These are phyloP conservation scores for Nymphicus hollandicus DNA, from an alignment of 2,113 vertebrate genomes.

Conservation along the genomic window DNA sequence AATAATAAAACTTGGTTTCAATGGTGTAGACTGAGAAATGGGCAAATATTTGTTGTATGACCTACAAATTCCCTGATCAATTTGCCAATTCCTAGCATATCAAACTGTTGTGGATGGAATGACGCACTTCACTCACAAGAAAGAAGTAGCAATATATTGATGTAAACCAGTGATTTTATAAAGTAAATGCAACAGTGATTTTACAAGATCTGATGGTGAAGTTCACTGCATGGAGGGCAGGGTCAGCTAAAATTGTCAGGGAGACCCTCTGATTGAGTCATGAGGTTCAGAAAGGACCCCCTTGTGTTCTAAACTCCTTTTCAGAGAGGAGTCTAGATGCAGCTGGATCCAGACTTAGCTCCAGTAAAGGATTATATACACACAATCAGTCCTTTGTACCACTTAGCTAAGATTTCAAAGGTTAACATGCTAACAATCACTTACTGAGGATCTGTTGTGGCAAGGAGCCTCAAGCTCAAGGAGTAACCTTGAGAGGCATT, in stretches of 20 bases:
- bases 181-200: neutral
- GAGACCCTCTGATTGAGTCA: neutral
- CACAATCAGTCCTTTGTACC: neutral
- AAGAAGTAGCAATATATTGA: neutral
- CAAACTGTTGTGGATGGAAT: neutral
- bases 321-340: neutral
- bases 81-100: neutral
- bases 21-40: neutral
- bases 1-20: neutral
- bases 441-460: neutral
- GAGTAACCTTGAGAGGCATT: neutral
- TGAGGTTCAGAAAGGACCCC: neutral
- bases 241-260: neutral
- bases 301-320: neutral
- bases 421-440: neutral
- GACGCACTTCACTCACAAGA: neutral
- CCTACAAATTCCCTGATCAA: neutral
- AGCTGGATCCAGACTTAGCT: neutral
- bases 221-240: neutral
- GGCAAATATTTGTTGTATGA: neutral
- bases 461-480: neutral
- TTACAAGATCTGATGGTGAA: neutral
- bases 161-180: neutral
- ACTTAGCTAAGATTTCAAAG: neutral
- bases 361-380: neutral